A percentile compares a stretch with the other conserved stretches of the same genome.
phyloP scores from a whole-genome alignment of 2,797 vertebrate genomes.

The Cossypha dichroa region DNA sequence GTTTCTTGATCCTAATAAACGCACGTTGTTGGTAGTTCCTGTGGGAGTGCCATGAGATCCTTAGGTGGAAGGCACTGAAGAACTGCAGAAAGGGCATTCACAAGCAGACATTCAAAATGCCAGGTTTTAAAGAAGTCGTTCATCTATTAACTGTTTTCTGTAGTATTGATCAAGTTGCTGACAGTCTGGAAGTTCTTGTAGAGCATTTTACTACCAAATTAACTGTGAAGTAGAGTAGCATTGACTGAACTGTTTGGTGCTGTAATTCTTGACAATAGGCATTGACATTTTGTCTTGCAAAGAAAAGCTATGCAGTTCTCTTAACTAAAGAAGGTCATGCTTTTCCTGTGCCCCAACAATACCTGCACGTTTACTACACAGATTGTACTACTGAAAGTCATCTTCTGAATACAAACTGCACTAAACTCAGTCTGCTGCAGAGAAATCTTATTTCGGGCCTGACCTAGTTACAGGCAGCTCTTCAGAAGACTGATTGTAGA shows the following conservation, averaged over 20 bases:
- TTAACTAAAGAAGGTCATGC: background rate
- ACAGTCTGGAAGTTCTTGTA: slow-evolving; percentile 42
- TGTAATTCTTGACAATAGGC: slow-evolving; percentile 58
- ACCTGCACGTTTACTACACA: slow-evolving; percentile 11
- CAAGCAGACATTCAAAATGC: background rate
- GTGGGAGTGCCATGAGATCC: slow-evolving; percentile 46
- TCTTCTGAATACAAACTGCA: slow-evolving; percentile 56
- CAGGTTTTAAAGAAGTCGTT: background rate
- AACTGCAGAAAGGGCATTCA: background rate
- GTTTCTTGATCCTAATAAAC: slow-evolving; percentile 14
- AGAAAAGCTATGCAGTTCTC: slow-evolving; percentile 51
- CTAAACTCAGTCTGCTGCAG: slow-evolving; percentile 59
- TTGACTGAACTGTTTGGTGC: slow-evolving; percentile 68
- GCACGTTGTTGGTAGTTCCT: background rate
- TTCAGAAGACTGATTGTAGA: slow-evolving; percentile 41
- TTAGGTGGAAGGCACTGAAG: slow-evolving; percentile 29
- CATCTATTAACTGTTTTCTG: background rate
- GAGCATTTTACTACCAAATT: slow-evolving; percentile 63
- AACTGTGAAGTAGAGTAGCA: slow-evolving; percentile 69
- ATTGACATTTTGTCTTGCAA: slow-evolving; percentile 58
- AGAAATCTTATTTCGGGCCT: slow-evolving; percentile 28
- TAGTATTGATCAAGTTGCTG: slow-evolving; percentile 38
- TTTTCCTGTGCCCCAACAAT: background rate
- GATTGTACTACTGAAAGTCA: slow-evolving; percentile 71
- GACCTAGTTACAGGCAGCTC: slow-evolving; percentile 39